These are phyloP conservation scores for Adelges cooleyi DNA, from an alignment of 1,140 invertebrate species.

Conservation along the genomic window DNA sequence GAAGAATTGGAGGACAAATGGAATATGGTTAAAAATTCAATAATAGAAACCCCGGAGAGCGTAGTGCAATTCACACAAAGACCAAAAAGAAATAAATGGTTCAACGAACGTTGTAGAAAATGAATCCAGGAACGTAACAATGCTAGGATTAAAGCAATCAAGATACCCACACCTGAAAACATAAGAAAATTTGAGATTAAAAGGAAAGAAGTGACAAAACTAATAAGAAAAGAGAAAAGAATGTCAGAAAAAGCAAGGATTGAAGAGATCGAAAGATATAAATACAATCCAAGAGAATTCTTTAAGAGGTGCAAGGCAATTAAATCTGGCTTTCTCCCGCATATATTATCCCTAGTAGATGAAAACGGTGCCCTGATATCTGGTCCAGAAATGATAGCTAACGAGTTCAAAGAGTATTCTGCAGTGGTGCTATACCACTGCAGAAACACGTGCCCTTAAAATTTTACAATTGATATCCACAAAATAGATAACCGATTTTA, in stretches of 20 bases:
- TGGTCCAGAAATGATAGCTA: background rate
- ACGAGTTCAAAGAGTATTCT: too few relatives aligned
- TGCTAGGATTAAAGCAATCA: conserved; percentile 1
- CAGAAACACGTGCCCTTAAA: too few relatives aligned
- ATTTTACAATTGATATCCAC: too few relatives aligned
- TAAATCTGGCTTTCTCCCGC: background rate
- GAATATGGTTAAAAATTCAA: background rate
- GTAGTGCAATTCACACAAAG: background rate
- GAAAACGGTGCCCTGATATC: background rate
- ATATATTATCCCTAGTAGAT: background rate
- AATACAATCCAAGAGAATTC: background rate
- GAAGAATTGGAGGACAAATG: background rate
- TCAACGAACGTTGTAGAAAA: background rate
- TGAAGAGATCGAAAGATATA: too few relatives aligned
- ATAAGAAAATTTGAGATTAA: background rate
- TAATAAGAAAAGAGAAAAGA: background rate
- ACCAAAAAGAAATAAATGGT: background rate
- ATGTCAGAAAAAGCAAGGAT: too few relatives aligned
- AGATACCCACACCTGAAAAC: background rate
- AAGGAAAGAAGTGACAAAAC: background rate
- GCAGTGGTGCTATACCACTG: too few relatives aligned
- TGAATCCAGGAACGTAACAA: background rate
- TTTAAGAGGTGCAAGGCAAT: background rate
- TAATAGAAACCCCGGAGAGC: background rate
- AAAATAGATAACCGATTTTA: too few relatives aligned